phyloP scores from a whole-genome alignment of 2,797 vertebrate genomes.

The Eleutherodactylus coqui region DNA sequence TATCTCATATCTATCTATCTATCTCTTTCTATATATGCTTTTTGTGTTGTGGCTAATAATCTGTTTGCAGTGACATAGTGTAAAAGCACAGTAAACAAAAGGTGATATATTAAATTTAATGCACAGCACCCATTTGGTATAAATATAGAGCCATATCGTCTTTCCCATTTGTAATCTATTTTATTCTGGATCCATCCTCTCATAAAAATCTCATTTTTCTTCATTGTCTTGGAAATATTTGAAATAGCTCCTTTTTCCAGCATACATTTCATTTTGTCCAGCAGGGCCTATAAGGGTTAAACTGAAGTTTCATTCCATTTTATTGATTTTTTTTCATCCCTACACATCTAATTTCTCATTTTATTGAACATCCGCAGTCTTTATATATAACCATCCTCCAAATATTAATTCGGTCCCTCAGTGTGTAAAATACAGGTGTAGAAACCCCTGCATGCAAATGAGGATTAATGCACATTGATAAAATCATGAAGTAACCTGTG shows the following conservation, averaged over 20 bases:
- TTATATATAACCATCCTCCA: neutral
- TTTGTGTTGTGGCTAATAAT: neutral
- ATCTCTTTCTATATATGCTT: neutral
- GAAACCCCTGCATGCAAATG: neutral
- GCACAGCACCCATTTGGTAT: neutral
- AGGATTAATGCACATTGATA: neutral
- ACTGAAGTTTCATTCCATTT: neutral
- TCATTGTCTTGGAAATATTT: neutral
- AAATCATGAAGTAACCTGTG: slow-evolving; percentile 1
- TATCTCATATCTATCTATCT: neutral
- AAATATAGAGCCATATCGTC: neutral
- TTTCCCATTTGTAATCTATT: neutral
- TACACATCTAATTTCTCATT: neutral
- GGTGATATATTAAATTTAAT: neutral
- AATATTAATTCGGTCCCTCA: neutral
- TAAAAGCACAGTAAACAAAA: neutral
- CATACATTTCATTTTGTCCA: neutral
- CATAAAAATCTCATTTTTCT: neutral
- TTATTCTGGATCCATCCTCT: neutral
- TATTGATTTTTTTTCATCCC: neutral
- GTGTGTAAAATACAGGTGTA: neutral
- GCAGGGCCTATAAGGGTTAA: slow-evolving; percentile 6
- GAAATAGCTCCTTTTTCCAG: no score
- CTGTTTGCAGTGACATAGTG: neutral
- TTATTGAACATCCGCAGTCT: neutral